A percentile compares a stretch with the other conserved stretches of the same genome.
Conservation (phyloP, 2,797 vertebrate species). For the Pempheris klunzingeri region DNA sequence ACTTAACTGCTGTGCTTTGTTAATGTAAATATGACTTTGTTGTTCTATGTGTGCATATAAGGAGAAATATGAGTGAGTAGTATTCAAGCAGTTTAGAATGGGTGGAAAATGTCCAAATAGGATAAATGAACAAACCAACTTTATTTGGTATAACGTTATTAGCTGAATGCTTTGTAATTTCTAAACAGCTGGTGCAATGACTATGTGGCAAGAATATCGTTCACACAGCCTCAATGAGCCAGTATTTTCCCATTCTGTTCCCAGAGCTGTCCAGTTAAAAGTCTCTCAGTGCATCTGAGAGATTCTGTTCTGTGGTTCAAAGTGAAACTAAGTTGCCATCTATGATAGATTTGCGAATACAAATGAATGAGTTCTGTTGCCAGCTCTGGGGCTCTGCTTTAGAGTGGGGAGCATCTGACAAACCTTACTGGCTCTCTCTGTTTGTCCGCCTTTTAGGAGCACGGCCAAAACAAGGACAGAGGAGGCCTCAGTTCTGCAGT, state of each 20-base stretch:
- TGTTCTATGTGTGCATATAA: neutral
- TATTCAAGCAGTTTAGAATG: neutral
- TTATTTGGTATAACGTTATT: slow-evolving; percentile 5
- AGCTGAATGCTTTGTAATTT: too few species aligned
- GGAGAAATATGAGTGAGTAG: neutral
- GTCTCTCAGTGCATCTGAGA: neutral
- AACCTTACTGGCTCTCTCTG: slow-evolving; percentile 40
- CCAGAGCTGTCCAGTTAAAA: neutral
- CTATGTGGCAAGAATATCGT: neutral
- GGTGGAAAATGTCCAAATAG: neutral
- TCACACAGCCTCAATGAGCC: neutral
- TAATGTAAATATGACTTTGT: neutral
- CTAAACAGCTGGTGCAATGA: neutral
- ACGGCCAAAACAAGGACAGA: slow-evolving; percentile 63
- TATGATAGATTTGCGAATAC: neutral
- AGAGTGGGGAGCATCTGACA: slow-evolving; percentile 21
- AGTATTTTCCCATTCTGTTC: neutral
- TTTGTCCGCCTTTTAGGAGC: slow-evolving; percentile 42
- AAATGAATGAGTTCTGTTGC: slow-evolving; percentile 11
- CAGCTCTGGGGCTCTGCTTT: slow-evolving; percentile 8
- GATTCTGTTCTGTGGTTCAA: neutral
- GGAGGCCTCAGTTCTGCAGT: slow-evolving; percentile 58
- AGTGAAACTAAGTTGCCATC: neutral
- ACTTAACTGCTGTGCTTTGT: neutral
- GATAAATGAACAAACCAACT: neutral